Evolutionary conservation across 37 sponge, comb jelly and placozoan genomes (phyloP), one percentile per base, ranked within the genome.

Genomic region (Chondrilla cf. caribensis): DNA sequence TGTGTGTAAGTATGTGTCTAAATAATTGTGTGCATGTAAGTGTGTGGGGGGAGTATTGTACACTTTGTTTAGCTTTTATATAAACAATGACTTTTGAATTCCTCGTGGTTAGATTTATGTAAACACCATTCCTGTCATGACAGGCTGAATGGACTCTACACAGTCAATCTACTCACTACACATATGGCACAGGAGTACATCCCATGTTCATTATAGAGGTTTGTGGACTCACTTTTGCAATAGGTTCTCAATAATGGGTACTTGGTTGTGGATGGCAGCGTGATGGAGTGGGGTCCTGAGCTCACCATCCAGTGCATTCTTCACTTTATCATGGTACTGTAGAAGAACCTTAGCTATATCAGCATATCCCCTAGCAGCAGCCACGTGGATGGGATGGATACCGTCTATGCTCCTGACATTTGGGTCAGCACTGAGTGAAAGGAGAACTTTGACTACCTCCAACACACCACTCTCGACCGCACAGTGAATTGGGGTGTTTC

Each of bases 211-310:
- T n/a, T n/a, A n/a, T n/a, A n/a, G n/a, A n/a, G n/a, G n/a, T n/a
- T n/a, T n/a, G n/a, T n/a, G n/a, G n/a, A n/a, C 93, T 78, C 82
- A 93, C 93, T 87, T 70, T 28, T 72, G 35, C 29, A 93, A 22
- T 2, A 97, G 90, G 75, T 86, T 93, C 31, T 72, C 42, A 5
- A 97, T 83, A 90, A 95, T 95, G 26, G 88, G 73, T 38, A 51
- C 81, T n/a, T 90, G 83, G 72, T 91, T 88, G 43, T 81, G 37
- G 79, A 82, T 58, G 39, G 94, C 97, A n/a, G 97, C 97, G 60
- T 84, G 83, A 70, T 96, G 97, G 11, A 96, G 85, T 0, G 97
- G 94, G 2, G 97, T 91, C 57, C 70, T 57, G 11, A 78, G 80
- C 21, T 87, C 54, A 47, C 31, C 54, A 29, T 93, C 89, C 9